Conservation (phyloP, 1,140 invertebrate genomes). For the Littorina saxatilis region DNA sequence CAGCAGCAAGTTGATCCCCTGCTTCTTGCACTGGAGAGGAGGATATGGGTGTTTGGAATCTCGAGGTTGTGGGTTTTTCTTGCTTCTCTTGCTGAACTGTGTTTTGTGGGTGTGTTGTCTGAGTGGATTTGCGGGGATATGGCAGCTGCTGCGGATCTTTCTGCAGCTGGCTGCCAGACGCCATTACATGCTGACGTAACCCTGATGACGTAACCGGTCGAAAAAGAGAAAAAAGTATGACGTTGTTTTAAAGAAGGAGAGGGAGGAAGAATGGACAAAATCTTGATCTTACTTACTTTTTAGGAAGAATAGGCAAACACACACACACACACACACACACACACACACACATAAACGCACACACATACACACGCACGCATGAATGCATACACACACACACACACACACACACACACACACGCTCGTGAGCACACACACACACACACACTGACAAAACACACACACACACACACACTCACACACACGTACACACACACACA, state of each 20-base stretch:
- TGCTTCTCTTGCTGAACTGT: neutral
- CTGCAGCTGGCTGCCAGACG: constrained; percentile 26
- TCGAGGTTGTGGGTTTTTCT: neutral
- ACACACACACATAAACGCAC: neutral
- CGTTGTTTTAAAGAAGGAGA: neutral
- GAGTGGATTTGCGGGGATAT: neutral
- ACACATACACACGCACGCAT: constrained; percentile 28
- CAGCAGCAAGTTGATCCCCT: neutral
- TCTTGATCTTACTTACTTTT: too few relatives aligned
- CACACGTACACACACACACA: too few relatives aligned
- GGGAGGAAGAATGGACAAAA: neutral
- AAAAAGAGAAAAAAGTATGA: too few relatives aligned
- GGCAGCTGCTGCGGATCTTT: neutral
- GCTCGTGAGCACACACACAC: too few relatives aligned
- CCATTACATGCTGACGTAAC: constrained; percentile 23
- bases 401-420: neutral
- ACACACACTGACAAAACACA: too few relatives aligned
- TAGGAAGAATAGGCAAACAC: neutral
- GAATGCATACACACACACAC: neutral
- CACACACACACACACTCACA: too few relatives aligned
- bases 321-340: constrained; percentile 11
- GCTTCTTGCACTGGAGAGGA: neutral
- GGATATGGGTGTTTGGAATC: neutral
- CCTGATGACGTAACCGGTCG: neutral
- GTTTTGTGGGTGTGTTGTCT: neutral